Evolutionary conservation across 1,140 invertebrate genomes (phyloP).

Genomic region (Lepidurus apus): DNA sequence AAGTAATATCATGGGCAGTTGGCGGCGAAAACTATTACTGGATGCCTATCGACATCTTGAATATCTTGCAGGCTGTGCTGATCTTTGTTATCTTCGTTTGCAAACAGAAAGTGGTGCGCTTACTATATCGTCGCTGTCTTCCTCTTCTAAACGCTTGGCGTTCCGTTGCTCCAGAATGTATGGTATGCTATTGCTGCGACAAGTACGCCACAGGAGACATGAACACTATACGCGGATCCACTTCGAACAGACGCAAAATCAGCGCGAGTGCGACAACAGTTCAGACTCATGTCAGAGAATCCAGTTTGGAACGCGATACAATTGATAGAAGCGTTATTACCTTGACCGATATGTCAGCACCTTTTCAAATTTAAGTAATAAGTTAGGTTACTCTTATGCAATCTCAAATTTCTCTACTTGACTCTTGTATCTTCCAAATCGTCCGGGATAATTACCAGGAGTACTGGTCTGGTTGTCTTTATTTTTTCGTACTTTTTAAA

Average conservation of each 20-base stretch:
- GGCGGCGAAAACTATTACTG: slow-evolving; percentile 53
- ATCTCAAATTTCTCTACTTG: too few relatives aligned
- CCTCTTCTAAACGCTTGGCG: not conserved
- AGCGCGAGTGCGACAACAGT: not conserved
- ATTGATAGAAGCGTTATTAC: too few relatives aligned
- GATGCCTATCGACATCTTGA: slow-evolving; percentile 63
- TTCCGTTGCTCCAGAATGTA: not conserved
- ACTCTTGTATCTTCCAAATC: too few relatives aligned
- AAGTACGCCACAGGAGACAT: not conserved
- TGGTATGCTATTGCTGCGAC: not conserved
- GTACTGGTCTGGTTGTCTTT: too few relatives aligned
- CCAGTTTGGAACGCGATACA: not conserved
- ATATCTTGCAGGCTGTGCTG: slow-evolving; percentile 77
- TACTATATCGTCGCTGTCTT: not conserved
- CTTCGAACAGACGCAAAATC: not conserved
- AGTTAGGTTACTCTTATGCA: too few relatives aligned
- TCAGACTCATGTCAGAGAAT: not conserved
- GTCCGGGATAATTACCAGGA: too few relatives aligned
- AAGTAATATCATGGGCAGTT: slow-evolving; percentile 43
- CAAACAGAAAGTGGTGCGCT: slow-evolving; percentile 51
- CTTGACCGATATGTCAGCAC: too few relatives aligned
- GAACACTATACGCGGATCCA: not conserved
- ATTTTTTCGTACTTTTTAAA: too few relatives aligned
- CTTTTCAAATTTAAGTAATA: too few relatives aligned
- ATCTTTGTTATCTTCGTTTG: slow-evolving; percentile 83